Evolutionary conservation across 2,113 vertebrate genomes (phyloP), one percentile per base, ranked within the genome.

Genomic region (Xenopus borealis): DNA sequence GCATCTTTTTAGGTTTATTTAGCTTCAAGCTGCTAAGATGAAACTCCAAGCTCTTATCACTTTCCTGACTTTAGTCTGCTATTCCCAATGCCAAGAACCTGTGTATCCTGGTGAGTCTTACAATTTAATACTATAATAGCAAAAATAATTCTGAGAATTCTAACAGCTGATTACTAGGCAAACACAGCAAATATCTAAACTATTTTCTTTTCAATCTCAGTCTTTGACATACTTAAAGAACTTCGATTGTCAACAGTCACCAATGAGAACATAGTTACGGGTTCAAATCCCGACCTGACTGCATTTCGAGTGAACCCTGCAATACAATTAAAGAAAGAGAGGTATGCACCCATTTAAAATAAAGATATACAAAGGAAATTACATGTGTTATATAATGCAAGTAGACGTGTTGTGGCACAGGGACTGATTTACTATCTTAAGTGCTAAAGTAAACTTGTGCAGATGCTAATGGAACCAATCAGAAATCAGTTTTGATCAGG

Each of bases 211-310:
- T 59, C 73, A 55, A 77, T 78, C 77, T 23, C 17, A 88, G 81
- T 83, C 72, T 88, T 90, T 73, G 86, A 90, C 68, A 78, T 93
- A 78, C 81, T 94, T 85, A 82, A 88, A 72, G 84, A 87, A 82
- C 91, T 92, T 65, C 79, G 69, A 18, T 76, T 91, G 33, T 81
- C 85, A 19, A 80, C 83, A 71, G 80, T 78, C 10, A 84, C 69
- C 58, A 86, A 88, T 30, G 84, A 87, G 79, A 86, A 23, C 66
- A 78, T 10, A 79, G 84, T 83, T 72, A 72, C 88, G 10, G 89
- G 91, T 40, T 88, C 87, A 20, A 84, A 85, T 23, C 88, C 86
- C 8, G 63, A 83, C 66, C 80, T 78, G 1, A 78, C 85, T 79
- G 87, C 85, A 53, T 87, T 85, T 62, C 87, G 84, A 0, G 77